Evolutionary conservation across 2,888 invertebrate genomes (phyloP).

Genomic region (Lamellibrachia columna): DNA sequence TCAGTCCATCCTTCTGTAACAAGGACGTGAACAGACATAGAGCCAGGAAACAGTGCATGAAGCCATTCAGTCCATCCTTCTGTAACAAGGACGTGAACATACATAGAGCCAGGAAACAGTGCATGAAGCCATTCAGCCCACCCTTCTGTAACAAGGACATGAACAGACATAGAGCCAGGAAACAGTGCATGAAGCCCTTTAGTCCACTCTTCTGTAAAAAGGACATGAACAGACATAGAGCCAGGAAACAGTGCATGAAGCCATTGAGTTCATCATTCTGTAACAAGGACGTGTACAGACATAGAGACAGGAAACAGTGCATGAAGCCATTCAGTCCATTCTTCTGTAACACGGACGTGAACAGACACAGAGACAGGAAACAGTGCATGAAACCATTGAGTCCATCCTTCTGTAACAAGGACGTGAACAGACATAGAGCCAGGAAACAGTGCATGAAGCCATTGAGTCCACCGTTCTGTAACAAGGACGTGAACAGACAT

Average conservation of each 20-base stretch:
- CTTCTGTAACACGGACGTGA: background rate
- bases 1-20: too few relatives aligned
- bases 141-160: slow-evolving; percentile 67
- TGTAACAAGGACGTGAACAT: background rate
- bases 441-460: slow-evolving; percentile 72
- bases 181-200: slow-evolving; percentile 92
- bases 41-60: too few relatives aligned
- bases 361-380: background rate
- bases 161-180: slow-evolving; percentile 72
- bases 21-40: too few relatives aligned
- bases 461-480: slow-evolving; percentile 85
- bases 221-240: background rate
- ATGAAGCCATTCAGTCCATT: slow-evolving; percentile 74
- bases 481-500: slow-evolving; percentile 31
- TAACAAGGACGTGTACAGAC: background rate
- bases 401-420: background rate
- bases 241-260: slow-evolving; percentile 74
- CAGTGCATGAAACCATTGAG: slow-evolving; percentile 64
- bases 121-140: slow-evolving; percentile 92
- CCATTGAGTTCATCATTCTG: slow-evolving; percentile 57
- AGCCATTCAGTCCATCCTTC: background rate
- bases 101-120: slow-evolving; percentile 81
- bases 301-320: slow-evolving; percentile 59
- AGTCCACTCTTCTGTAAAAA: slow-evolving; percentile 58
- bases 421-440: slow-evolving; percentile 84